phyloP scores from a whole-genome alignment of 2,888 invertebrate genomes.

The Aleiodes leptofemur region DNA sequence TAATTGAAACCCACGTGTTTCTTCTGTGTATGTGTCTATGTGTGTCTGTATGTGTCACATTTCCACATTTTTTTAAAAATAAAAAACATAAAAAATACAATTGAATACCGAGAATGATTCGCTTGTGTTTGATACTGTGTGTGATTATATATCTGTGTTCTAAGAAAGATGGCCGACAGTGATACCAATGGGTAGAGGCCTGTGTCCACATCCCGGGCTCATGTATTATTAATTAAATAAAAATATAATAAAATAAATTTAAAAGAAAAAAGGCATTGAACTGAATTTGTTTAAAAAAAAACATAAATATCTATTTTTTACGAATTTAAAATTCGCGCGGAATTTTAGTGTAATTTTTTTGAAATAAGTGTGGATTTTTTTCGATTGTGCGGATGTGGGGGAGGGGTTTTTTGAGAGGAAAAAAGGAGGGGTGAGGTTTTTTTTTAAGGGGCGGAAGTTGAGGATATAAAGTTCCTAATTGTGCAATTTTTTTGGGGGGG shows the following conservation, averaged over 20 bases:
- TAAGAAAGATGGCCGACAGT: slow-evolving; percentile 68
- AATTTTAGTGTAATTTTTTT: background rate
- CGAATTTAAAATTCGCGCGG: background rate
- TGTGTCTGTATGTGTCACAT: background rate
- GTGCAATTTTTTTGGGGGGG: background rate
- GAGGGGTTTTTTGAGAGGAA: slow-evolving; percentile 6
- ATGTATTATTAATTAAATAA: slow-evolving; percentile 24
- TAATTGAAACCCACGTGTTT: background rate
- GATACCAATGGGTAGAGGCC: slow-evolving; percentile 60
- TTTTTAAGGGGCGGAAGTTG: slow-evolving; percentile 12
- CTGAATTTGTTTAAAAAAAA: background rate
- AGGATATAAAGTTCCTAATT: slow-evolving; percentile 9
- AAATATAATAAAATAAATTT: no score
- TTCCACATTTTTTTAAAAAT: background rate
- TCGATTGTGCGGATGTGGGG: background rate
- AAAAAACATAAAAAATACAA: background rate
- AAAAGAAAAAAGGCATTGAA: background rate
- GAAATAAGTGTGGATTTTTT: slow-evolving; percentile 4
- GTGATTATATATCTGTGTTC: slow-evolving; percentile 37
- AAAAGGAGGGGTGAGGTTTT: slow-evolving; percentile 1
- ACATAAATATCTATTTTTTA: background rate
- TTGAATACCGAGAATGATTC: slow-evolving; percentile 14
- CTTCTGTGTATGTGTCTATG: no score
- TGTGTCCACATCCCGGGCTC: slow-evolving; percentile 59
- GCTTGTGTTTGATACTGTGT: slow-evolving; percentile 25